Base-by-base conservation (phyloP, 2,797 vertebrate species). In the Anniella stebbinsi region DNA sequence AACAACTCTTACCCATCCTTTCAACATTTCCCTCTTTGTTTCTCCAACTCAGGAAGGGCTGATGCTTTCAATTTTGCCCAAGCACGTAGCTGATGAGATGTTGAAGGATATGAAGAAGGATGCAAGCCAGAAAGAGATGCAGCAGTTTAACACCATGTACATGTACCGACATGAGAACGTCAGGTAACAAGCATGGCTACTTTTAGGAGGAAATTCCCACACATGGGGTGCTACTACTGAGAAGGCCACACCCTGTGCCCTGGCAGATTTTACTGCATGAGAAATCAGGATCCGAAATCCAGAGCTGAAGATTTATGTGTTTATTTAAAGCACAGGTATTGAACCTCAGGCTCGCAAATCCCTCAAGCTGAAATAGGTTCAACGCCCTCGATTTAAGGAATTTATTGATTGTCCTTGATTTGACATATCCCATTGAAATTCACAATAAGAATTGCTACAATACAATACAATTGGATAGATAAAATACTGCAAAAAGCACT, bases 121-220 rank as follows among this genome's bases (percentile, higher is more conserved):
- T 54, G 98, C 98, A 48, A 97, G 97, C 93, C 98, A 99, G 96
- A 98, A 98, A 30, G 98, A 98, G 88, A 98, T 98, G 94, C 98
- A 98, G 96, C 99, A 99, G 96, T 99, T 99, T 94, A 99, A 98
- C 97, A 99, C 99, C 94, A 99, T 99, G 99, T 99, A 99, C 97
- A 99, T 99, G 99, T 98, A 99, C 94, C 98, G 99, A 0, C 99
- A 99, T 0, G 99, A 99, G 97, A 98, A 99, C 0, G 99, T 99
- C 97, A 99, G 99, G 99, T 99, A 82, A 11, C 45, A 2, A n/a
- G 38, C 38, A 1, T 33, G 60, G 38, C 73, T 76, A 33, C 9
- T 60, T 38, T 38, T 18, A 2, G n/a, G 41, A 38, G 17, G 72
- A 45, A 41, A 13, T 36, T 57, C 7, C 7, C 57, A 12, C 33